Evolutionary conservation across 2,113 vertebrate genomes (phyloP), one percentile per base, ranked within the genome.

Genomic region (Actinemys pallida): DNA sequence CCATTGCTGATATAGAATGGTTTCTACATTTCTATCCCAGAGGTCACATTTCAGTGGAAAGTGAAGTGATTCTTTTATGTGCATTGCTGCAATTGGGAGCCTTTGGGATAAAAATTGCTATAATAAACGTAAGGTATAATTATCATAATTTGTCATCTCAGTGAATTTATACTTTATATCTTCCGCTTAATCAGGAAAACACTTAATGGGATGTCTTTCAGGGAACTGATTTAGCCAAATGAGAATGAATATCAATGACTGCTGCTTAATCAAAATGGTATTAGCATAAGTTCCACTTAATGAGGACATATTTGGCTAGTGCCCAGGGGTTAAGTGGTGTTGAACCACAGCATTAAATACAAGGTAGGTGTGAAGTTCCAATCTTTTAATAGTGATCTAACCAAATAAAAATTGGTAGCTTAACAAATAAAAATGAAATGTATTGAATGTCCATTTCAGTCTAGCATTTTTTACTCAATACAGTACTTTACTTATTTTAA

Each of bases 261-360:
- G 92, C 88, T 93, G 82, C 89, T 59, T 95, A 96, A 97, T 96
- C 93, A 96, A 94, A 96, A 96, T 93, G 82, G 87, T 88, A 97
- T 97, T 96, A 96, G 95, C 92, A 95, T 95, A 97, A 96, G 95
- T 93, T 95, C 94, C 94, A 94, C 89, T 94, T 95, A 96, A 95
- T 94, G 93, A 97, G 95, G 93, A 95, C 53, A 17, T 94, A 88
- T 90, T 94, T 96, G 86, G 81, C 83, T 57, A 57, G 4, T 93
- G 92, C 96, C 39, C 92, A 86, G 83, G 69, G 94, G 87, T 47
- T 84, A 95, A 96, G 94, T 75, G 47, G 78, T 90, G 50, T 56
- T 52, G 91, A 89, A 72, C 50, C 93, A 47, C 59, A 88, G 82
- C 80, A 82, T 54, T 84, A 97, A 91, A 96, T 81, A 90, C 79